Evolutionary conservation across 2,113 vertebrate genomes (phyloP), one percentile per base, ranked within the genome.

Genomic region (Oryzias celebensis): DNA sequence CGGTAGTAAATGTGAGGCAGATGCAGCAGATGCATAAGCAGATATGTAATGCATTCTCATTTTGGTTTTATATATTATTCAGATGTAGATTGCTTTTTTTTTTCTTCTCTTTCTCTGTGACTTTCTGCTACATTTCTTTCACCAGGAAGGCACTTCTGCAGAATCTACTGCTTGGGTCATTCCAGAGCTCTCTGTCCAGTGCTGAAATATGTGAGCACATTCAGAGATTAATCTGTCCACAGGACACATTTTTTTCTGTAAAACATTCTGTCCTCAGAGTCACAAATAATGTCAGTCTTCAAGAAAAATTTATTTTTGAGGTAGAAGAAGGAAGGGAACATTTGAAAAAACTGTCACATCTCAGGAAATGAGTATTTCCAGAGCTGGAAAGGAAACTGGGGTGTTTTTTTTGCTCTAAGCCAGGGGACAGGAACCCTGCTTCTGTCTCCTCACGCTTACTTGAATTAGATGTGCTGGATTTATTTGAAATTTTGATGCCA

Each of bases 101-200:
- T 49, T 46, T 58, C 14, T 41, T 10, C 7, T 36, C 44, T 18
- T 31, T 47, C 31, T 17, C 15, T 3, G 14, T 31, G 26, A 47
- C 20, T 49, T 49, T 6, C 12, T 5, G 7, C 2, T 5, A 52
- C 41, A 18, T 28, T 28, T 22, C 42, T 51, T 6, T 47, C 14
- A 44, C 45, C 17, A 48, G 81, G 73, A 64, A 75, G 77, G 69
- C 60, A 46, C 26, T 77, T 65, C 72, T 79, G 71, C 42, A 45
- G 53, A 71, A 78, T 15, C 58, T 69, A 70, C 63, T 72, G 83
- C 80, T 54, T 83, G 71, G 81, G 80, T 89, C 82, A 86, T 61
- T 26, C 5, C 13, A 16, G 59, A 78, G 70, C 71, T 72, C 71
- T 79, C 59, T 70, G 84, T 79, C 78, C 79, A 61, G 59, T 42